Conservation (phyloP, 2,797 vertebrate species). For the Micrastur ruficollis region DNA sequence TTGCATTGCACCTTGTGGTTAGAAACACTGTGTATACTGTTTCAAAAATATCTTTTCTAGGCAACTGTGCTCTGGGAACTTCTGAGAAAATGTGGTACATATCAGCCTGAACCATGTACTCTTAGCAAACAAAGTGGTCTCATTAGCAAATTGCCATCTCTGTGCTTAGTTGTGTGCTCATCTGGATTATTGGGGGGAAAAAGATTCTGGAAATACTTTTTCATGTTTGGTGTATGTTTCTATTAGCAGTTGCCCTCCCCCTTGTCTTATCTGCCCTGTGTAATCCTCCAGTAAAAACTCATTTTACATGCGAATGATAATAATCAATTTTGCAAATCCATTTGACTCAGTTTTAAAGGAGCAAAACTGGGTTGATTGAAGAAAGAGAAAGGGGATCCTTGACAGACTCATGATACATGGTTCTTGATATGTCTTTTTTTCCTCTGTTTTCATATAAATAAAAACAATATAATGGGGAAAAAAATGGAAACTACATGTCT, state of each 20-base stretch:
- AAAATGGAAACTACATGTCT: background rate
- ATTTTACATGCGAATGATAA: conserved; percentile 74
- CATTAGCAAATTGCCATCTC: background rate
- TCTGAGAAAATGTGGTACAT: background rate
- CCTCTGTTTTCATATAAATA: background rate
- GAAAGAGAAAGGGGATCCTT: background rate
- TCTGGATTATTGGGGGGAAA: background rate
- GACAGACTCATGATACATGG: fast-evolving
- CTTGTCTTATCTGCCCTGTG: background rate
- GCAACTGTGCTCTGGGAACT: background rate
- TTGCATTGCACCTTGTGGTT: background rate
- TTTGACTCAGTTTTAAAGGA: conserved; percentile 68
- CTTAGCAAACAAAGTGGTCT: background rate
- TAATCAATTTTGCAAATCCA: conserved; percentile 78
- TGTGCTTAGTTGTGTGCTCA: background rate
- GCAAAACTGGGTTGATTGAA: background rate
- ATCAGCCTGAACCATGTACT: background rate
- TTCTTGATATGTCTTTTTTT: background rate
- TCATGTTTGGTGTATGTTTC: background rate
- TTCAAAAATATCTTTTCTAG: background rate
- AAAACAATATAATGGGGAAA: fast-evolving
- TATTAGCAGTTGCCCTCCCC: background rate
- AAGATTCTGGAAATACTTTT: background rate
- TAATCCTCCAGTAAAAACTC: conserved; percentile 39
- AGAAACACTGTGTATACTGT: background rate